Base-by-base conservation (phyloP, 1,140 invertebrate species). In the Pomacea maculata region DNA sequence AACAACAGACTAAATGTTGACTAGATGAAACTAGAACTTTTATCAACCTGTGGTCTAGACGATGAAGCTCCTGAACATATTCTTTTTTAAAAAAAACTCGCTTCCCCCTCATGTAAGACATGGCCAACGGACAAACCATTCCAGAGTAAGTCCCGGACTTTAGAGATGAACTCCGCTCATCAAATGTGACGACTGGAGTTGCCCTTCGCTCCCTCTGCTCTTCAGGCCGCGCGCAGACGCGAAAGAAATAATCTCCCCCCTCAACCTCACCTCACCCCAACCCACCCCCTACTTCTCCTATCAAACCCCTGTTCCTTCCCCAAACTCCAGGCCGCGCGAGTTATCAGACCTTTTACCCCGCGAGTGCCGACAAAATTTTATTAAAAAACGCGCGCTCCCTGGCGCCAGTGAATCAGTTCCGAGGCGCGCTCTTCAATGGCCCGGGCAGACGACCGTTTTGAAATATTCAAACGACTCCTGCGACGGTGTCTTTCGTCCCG, bases 381-480 rank as follows among this genome's bases (percentile, higher is more conserved):
- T 75, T 75, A 34, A 55, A 75, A 52, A 25, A 15, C 73, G 8
- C 52, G 52, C 73, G 52, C 19, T 21, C 55, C 12, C 57, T 52
- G 73, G 73, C 73, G 73, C 73, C 73, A 75, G 45, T 57, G 55
- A 75, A 52, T 75, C 54, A 54, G 73, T 75, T 75, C 73, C 73
- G 55, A 75, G 73, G 52, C 17, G 45, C 57, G 73, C 73, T 45
- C 73, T 6, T 75, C 17, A 55, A 75, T 75, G 25, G 57, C 57
- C 73, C 52, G 19, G 17, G 73, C 52, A 75, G 73, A 75, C 73
- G 73, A 75, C 73, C 54, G 73, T 75, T 75, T 45, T 75, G 73
- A 75, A 75, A 75, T 75, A 54, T n/a, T 57, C 52, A 75, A 70
- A 21, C 54, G 73, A 75, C 73, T 75, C 52, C 73, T 21, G 19